phyloP scores from a whole-genome alignment of 2,797 vertebrate genomes.

The Myotis pilosus region DNA sequence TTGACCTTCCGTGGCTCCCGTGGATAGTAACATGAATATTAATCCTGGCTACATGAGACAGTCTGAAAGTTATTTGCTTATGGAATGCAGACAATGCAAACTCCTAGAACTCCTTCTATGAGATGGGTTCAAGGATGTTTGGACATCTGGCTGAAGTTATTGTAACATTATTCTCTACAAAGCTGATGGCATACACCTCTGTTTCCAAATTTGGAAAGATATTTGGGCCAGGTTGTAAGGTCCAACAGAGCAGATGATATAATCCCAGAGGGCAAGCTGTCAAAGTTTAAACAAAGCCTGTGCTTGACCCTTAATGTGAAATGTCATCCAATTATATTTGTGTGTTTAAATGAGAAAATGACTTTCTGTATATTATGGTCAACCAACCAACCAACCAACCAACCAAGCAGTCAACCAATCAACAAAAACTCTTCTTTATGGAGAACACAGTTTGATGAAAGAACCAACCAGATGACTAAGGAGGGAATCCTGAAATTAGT shows the following conservation, averaged over 20 bases:
- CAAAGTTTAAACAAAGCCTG: conserved; percentile 48
- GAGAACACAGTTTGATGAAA: neutral
- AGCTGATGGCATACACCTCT: conserved; percentile 32
- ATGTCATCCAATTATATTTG: neutral
- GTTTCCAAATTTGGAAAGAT: conserved; percentile 71
- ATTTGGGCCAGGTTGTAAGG: conserved; percentile 8
- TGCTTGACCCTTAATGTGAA: conserved; percentile 16
- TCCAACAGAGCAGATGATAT: conserved; percentile 56
- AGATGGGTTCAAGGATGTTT: conserved; percentile 58
- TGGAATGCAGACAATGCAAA: conserved; percentile 62
- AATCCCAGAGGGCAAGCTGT: conserved; percentile 49
- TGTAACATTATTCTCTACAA: conserved; percentile 60
- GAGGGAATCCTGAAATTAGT: neutral
- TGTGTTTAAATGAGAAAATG: neutral
- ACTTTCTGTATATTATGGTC: conserved; percentile 4
- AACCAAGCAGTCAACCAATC: neutral
- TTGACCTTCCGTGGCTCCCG: conserved; percentile 61
- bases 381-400: neutral
- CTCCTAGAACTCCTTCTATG: conserved; percentile 63
- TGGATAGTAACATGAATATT: conserved; percentile 30
- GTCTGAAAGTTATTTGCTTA: conserved; percentile 58
- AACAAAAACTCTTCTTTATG: neutral
- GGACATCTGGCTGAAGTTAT: conserved; percentile 48
- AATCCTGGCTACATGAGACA: conserved; percentile 6
- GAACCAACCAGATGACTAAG: neutral